These are phyloP conservation scores for Pipistrellus kuhlii DNA, from an alignment of 2,797 vertebrate genomes.

Conservation along the genomic window DNA sequence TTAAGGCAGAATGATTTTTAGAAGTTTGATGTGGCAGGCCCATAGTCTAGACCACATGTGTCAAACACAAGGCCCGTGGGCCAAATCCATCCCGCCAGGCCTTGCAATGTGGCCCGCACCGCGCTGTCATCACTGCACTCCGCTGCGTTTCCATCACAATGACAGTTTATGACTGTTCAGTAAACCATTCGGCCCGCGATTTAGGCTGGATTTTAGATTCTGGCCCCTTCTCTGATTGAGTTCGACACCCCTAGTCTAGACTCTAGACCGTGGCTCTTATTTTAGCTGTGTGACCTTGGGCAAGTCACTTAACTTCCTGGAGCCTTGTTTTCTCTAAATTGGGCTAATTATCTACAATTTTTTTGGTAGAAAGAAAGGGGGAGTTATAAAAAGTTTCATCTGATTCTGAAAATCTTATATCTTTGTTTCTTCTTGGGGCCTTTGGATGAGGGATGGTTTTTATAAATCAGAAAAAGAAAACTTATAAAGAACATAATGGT, in stretches of 20 bases:
- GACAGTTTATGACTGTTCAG: too few species aligned
- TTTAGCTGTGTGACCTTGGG: neutral
- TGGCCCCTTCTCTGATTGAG: too few species aligned
- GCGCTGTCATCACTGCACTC: too few species aligned
- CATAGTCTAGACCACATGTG: neutral
- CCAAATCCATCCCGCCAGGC: too few species aligned
- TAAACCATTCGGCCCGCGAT: too few species aligned
- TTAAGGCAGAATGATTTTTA: neutral
- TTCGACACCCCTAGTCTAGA: neutral
- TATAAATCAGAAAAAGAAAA: neutral
- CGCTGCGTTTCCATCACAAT: too few species aligned
- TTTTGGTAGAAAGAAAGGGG: neutral
- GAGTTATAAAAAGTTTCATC: neutral
- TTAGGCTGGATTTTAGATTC: too few species aligned
- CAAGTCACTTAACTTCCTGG: neutral
- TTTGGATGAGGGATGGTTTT: neutral
- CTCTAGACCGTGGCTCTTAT: neutral
- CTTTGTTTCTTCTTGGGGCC: neutral
- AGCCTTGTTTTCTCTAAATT: conserved; percentile 5
- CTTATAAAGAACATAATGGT: neutral
- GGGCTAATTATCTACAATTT: neutral
- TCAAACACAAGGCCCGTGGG: too few species aligned
- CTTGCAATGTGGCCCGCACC: too few species aligned
- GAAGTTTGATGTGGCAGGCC: neutral
- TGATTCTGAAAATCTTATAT: neutral